phyloP scores from a whole-genome alignment of 2,888 invertebrate genomes.

The Drosophila mimica region DNA sequence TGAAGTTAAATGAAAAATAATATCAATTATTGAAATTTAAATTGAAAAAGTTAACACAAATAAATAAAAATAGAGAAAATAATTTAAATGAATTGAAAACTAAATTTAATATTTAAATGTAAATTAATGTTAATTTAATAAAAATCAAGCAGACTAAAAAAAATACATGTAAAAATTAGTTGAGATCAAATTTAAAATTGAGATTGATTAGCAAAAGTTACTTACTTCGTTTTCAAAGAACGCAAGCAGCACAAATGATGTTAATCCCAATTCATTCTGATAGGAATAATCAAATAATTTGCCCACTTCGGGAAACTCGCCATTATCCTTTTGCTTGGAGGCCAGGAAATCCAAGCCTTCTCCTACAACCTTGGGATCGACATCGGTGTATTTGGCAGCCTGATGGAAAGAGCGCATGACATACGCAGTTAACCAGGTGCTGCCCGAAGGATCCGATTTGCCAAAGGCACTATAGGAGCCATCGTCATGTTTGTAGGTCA shows the following conservation, averaged over 20 bases:
- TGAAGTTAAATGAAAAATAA: neutral
- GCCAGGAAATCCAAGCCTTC: constrained; percentile 90
- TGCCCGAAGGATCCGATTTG: constrained; percentile 88
- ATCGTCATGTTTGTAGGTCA: constrained; percentile 90
- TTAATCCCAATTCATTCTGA: constrained; percentile 90
- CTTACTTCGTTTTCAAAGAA: constrained; percentile 89
- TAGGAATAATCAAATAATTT: constrained; percentile 88
- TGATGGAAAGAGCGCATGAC: constrained; percentile 92
- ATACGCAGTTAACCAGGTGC: constrained; percentile 94
- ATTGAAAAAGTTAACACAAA: neutral
- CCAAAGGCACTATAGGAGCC: constrained; percentile 95
- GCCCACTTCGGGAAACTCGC: constrained; percentile 93
- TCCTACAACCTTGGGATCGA: constrained; percentile 89
- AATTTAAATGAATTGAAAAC: neutral
- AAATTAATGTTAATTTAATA: no score
- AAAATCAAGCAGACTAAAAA: neutral
- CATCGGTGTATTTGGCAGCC: constrained; percentile 89
- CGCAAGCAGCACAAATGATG: constrained; percentile 91
- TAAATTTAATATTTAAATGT: no score
- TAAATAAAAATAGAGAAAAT: neutral
- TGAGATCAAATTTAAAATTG: neutral
- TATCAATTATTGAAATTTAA: neutral
- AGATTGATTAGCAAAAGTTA: constrained; percentile 1
- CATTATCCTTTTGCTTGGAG: constrained; percentile 89
- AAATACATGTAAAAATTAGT: neutral